phyloP scores from a whole-genome alignment of 1,140 invertebrate species.

The Drosophila pachea region DNA sequence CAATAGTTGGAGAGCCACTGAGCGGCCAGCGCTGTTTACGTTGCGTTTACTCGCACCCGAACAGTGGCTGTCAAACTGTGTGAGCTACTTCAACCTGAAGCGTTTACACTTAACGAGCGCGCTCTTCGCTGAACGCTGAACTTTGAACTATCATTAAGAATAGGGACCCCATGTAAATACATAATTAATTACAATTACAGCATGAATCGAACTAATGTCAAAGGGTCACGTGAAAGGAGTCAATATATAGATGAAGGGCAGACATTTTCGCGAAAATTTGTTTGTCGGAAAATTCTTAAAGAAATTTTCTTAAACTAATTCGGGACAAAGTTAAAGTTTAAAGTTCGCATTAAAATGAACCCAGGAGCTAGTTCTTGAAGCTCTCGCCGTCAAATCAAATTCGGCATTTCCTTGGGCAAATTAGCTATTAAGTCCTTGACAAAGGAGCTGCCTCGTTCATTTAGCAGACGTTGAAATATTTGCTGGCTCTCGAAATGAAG shows the following conservation, averaged over 20 bases:
- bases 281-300: too few relatives aligned
- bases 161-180: background rate
- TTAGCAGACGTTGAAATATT: conserved; percentile 55
- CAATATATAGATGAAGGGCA: too few relatives aligned
- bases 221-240: too few relatives aligned
- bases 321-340: too few relatives aligned
- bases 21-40: conserved; percentile 3
- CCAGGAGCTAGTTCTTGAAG: too few relatives aligned
- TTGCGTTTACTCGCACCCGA: background rate
- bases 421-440: conserved; percentile 57
- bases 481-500: conserved; percentile 41
- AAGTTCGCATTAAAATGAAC: too few relatives aligned
- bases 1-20: conserved; percentile 35
- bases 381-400: background rate
- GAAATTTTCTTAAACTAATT: too few relatives aligned
- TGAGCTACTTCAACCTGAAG: background rate
- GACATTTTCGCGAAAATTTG: too few relatives aligned
- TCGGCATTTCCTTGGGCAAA: conserved; percentile 40
- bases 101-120: background rate
- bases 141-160: conserved; percentile 3
- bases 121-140: background rate
- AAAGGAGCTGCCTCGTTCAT: conserved; percentile 52
- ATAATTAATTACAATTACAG: too few relatives aligned
- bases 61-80: conserved; percentile 18
- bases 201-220: background rate